Conservation (phyloP, 37 sponge, comb jelly and placozoan genomes). For the Halisarca cf. caerulea region DNA sequence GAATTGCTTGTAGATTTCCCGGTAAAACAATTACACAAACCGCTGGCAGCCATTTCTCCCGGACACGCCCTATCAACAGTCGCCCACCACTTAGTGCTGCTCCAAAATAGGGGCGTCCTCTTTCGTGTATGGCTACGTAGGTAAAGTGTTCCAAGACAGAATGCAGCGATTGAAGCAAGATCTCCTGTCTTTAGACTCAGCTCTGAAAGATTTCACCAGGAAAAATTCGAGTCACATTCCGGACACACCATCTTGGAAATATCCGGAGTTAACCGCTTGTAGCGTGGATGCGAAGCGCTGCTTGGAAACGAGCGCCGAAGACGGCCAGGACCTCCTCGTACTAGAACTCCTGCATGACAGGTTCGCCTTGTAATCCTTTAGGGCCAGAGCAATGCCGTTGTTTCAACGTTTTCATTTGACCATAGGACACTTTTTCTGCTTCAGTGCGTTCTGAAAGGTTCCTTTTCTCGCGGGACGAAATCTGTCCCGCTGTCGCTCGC, state of each 20-base stretch:
- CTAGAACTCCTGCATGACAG: constrained; percentile 16
- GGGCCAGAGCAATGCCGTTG: no score
- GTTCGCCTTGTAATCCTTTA: not conserved
- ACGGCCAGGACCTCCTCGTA: not conserved
- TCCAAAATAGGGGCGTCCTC: no score
- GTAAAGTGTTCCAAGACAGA: no score
- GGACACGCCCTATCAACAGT: no score
- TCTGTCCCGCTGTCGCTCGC: not conserved
- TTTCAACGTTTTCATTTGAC: not conserved
- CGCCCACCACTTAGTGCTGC: no score
- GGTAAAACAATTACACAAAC: not conserved
- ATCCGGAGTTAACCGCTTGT: constrained; percentile 46
- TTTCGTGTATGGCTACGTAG: no score
- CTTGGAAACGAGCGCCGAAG: not conserved
- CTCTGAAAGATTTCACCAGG: not conserved
- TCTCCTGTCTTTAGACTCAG: not conserved
- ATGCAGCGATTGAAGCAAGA: constrained; percentile 11
- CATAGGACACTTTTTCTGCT: constrained; percentile 13
- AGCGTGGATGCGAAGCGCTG: constrained; percentile 34
- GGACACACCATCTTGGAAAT: constrained; percentile 61
- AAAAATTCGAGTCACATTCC: not conserved
- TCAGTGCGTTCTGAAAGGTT: not conserved
- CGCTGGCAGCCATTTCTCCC: not conserved
- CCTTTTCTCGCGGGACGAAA: not conserved
- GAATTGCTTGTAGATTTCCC: not conserved